Evolutionary conservation across 37 sponge, comb jelly and placozoan species (phyloP), one percentile per base, ranked within the genome.

Genomic region (Aphrocallistes beatrix): DNA sequence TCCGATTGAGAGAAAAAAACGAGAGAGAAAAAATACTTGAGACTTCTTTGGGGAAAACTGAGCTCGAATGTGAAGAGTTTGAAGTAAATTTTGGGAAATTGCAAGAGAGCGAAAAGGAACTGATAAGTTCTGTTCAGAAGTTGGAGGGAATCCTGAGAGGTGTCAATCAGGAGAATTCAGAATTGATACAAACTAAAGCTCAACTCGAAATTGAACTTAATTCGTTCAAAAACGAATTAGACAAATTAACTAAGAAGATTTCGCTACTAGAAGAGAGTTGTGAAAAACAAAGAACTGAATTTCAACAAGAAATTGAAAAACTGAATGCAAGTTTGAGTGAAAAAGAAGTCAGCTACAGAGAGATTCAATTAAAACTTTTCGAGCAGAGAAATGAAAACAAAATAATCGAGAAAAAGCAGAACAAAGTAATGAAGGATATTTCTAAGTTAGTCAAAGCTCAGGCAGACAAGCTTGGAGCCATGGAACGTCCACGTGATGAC

Each of bases 311-410:
- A 42, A 42, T 42, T 42, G 45, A 60, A 25, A 60, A 60, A 13
- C 21, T 32, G 34, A 60, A 13, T 60, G 75, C 21, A 6, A 32
- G 10, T 25, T 13, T 60, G 21, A 19, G n/a, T 8, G 75, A 60
- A 28, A 60, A 60, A 60, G 75, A 60, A 32, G 3, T 30, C 8
- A 60, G 34, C 75, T 60, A 25, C 3, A 60, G n/a, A 60, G 3
- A 25, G n/a, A 3, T 60, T 3, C 75, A 60, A 28, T 30, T 25
- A 60, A 60, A 60, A 60, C 3, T 60, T 3, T 25, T 32, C 21
- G 75, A 60, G n/a, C 75, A 60, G n/a, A 60, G n/a, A 60, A 60
- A 60, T 28, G 75, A 60, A 30, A 60, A 60, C 28, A 60, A 60
- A 60, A 60, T 60, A 3, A 3, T 60, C 8, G 75, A 60, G n/a